These are phyloP conservation scores for Forbesichthys agassizii DNA, from an alignment of 2,113 vertebrate genomes.

Conservation along the genomic window DNA sequence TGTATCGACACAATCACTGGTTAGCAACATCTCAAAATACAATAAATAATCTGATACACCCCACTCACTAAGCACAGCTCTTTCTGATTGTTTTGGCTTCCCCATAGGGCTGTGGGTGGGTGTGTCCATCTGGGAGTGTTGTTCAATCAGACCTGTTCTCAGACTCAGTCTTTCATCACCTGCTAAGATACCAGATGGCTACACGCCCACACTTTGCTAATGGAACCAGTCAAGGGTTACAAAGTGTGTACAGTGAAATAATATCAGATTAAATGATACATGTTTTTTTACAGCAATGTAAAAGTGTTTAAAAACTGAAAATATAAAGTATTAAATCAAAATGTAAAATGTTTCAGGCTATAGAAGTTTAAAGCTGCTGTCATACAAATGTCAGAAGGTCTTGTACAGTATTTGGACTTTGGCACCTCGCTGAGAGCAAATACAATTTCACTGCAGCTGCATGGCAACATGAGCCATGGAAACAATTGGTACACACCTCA, in stretches of 20 bases:
- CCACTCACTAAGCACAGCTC: constrained; percentile 43
- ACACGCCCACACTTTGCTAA: constrained; percentile 43
- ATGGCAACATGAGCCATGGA: constrained; percentile 28
- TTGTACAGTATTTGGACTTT: constrained; percentile 47
- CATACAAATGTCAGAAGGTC: neutral
- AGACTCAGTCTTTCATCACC: constrained; percentile 45
- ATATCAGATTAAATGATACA: too few species aligned
- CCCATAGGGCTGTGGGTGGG: constrained; percentile 30
- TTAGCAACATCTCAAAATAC: constrained; percentile 6
- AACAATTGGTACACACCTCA: constrained; percentile 22
- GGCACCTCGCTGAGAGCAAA: constrained; percentile 27
- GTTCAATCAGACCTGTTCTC: constrained; percentile 32
- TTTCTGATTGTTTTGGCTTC: constrained; percentile 43
- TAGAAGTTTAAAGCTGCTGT: too few species aligned
- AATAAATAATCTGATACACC: constrained; percentile 27
- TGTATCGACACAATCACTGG: constrained; percentile 7
- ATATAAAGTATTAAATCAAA: neutral
- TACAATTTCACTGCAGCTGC: neutral
- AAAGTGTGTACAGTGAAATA: constrained; percentile 1
- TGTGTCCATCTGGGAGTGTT: constrained; percentile 44
- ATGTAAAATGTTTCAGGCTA: neutral
- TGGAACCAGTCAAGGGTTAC: neutral
- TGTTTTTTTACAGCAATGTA: neutral
- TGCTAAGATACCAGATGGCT: constrained; percentile 1
- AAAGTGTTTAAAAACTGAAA: neutral